A percentile compares a stretch with the other conserved stretches of the same genome.
phyloP scores from a whole-genome alignment of 2,888 invertebrate genomes.

The Trichopoda pennipes region DNA sequence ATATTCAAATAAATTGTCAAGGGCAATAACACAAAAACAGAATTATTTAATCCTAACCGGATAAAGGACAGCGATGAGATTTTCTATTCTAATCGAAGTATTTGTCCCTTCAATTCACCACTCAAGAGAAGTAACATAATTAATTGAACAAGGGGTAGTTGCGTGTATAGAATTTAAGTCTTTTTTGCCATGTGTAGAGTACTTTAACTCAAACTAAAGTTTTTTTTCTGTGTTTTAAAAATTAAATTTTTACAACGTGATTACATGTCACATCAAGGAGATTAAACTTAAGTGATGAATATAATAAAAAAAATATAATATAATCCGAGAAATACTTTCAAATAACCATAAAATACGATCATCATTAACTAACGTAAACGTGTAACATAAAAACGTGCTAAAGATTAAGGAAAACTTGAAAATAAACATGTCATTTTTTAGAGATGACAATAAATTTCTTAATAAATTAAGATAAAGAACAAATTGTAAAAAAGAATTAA shows the following conservation, averaged over 20 bases:
- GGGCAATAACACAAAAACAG: too few relatives aligned
- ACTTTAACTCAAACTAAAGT: neutral
- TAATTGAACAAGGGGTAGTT: too few relatives aligned
- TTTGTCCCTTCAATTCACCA: too few relatives aligned
- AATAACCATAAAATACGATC: slow-evolving; percentile 28
- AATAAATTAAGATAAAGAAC: neutral
- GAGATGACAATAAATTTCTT: slow-evolving; percentile 32
- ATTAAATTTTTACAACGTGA: slow-evolving; percentile 58
- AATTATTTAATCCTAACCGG: too few relatives aligned
- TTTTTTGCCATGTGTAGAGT: slow-evolving; percentile 22
- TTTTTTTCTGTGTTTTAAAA: slow-evolving; percentile 5
- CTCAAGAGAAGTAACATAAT: too few relatives aligned
- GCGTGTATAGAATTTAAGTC: too few relatives aligned
- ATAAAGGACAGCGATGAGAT: too few relatives aligned
- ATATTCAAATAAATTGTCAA: too few relatives aligned
- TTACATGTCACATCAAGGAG: slow-evolving; percentile 65
- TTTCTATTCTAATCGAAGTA: too few relatives aligned
- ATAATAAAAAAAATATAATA: neutral
- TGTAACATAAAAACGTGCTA: slow-evolving; percentile 63
- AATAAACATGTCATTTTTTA: slow-evolving; percentile 20
- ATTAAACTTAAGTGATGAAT: slow-evolving; percentile 56
- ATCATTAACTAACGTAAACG: slow-evolving; percentile 27
- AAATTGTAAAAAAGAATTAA: neutral
- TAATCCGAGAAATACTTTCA: slow-evolving; percentile 21
- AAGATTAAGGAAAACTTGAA: slow-evolving; percentile 46